Evolutionary conservation across 1,140 invertebrate species (phyloP).

Genomic region (Drosophila bifasciata): DNA sequence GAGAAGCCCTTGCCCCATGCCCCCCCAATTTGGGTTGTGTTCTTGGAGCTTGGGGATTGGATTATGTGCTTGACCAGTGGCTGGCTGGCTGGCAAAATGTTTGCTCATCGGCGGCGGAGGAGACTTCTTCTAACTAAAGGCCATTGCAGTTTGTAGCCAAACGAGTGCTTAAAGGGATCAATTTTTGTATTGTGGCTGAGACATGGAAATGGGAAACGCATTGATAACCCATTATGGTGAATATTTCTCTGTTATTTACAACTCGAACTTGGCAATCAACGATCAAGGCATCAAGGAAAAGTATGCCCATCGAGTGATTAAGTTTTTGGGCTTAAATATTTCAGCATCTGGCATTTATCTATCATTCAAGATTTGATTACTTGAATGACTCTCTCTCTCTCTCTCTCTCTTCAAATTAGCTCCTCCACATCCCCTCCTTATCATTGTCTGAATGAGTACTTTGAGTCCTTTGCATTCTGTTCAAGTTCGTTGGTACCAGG

Average conservation of each 20-base stretch:
- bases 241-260: too few species aligned
- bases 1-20: neutral
- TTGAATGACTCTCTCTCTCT: slow-evolving; percentile 9
- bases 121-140: neutral
- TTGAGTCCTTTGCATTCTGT: slow-evolving; percentile 21
- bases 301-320: too few species aligned
- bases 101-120: neutral
- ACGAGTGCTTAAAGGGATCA: too few species aligned
- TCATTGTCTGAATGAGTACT: slow-evolving; percentile 7
- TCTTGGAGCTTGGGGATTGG: neutral
- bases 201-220: too few species aligned
- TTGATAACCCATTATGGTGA: too few species aligned
- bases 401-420: slow-evolving; percentile 25
- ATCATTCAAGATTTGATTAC: neutral
- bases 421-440: neutral
- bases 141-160: neutral
- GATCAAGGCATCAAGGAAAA: too few species aligned
- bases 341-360: too few species aligned
- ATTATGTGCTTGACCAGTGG: slow-evolving; percentile 14
- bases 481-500: slow-evolving; percentile 38
- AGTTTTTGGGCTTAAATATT: too few species aligned
- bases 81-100: slow-evolving; percentile 13
- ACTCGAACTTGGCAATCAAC: too few species aligned
- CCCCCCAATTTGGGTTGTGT: neutral
- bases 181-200: too few species aligned